These are phyloP conservation scores for Leptinotarsa lineolata DNA, from an alignment of 1,140 invertebrate species.

Conservation along the genomic window DNA sequence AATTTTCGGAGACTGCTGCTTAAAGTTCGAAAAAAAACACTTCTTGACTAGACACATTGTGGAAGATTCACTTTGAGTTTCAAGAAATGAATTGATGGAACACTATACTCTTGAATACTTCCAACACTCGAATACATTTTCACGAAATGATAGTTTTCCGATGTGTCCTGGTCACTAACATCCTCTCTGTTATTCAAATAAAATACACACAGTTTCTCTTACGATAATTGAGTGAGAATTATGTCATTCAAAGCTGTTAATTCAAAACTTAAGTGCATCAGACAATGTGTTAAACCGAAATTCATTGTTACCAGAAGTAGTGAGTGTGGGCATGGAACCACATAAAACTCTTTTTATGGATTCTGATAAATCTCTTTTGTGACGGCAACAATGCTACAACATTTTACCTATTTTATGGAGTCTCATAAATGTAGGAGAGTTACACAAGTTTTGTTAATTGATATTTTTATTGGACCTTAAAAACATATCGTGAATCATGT, in stretches of 20 bases:
- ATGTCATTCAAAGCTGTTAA: background rate
- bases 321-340: slow-evolving; percentile 1
- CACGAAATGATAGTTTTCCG: too few relatives aligned
- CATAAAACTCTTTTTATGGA: background rate
- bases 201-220: too few relatives aligned
- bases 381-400: background rate
- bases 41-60: too few relatives aligned
- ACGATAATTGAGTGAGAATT: background rate
- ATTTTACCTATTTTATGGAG: background rate
- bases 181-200: too few relatives aligned
- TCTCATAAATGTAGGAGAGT: background rate
- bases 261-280: background rate
- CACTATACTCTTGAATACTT: too few relatives aligned
- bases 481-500: slow-evolving; percentile 2
- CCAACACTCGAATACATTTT: too few relatives aligned
- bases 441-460: slow-evolving; percentile 8
- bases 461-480: slow-evolving; percentile 7
- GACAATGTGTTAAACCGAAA: slow-evolving; percentile 3
- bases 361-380: background rate
- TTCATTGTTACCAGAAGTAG: slow-evolving; percentile 4
- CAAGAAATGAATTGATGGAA: too few relatives aligned
- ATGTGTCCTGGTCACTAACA: too few relatives aligned
- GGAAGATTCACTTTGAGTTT: too few relatives aligned
- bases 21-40: too few relatives aligned
- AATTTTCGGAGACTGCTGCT: too few relatives aligned